Evolutionary conservation across 2,113 vertebrate genomes (phyloP), one percentile per base, ranked within the genome.

Genomic region (Cavia porcellus): DNA sequence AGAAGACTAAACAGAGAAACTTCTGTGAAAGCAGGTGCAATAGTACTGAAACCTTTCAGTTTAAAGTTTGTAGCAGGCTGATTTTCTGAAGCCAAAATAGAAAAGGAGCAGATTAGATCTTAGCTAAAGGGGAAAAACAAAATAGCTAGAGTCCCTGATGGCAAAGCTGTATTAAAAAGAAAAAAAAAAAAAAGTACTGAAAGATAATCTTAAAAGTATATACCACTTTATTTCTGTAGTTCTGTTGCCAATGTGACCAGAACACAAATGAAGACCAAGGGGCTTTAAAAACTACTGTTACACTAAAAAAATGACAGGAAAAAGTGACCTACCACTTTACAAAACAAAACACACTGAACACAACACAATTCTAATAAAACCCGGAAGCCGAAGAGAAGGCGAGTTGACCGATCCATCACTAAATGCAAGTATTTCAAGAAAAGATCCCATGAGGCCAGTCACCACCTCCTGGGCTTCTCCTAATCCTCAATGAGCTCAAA

Each of bases 51-150:
- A 91, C 32, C 70, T 96, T 98, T 97, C 92, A 81, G 70, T 98
- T 95, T 95, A 94, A 97, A 97, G 84, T 98, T 98, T 97, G 64
- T 59, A 94, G 97, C 91, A 77, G 94, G 66, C 38, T 98, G 96
- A 98, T 96, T 98, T 98, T 97, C 94, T 95, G 97, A 98, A 98
- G 96, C 97, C 98, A 98, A 72, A 94, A 96, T 24, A 95, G 86
- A 98, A 97, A 80, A 95, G 87, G 89, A 96, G 77, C 94, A 96
- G 97, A 98, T 98, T 96, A 98, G 75, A 98, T 97, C 95, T 97
- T n/a, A 64, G 88, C 92, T 97, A 92, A 98, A 64, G 57, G 88
- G 82, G n/a, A 42, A 93, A 45, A 96, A 84, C 57, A 96, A 98
- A 98, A 70, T 61, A 96, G 77, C 28, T 85, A 1, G 1, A 96